phyloP scores from a whole-genome alignment of 2,888 invertebrate genomes.

The Taphrorychus bicolor region DNA sequence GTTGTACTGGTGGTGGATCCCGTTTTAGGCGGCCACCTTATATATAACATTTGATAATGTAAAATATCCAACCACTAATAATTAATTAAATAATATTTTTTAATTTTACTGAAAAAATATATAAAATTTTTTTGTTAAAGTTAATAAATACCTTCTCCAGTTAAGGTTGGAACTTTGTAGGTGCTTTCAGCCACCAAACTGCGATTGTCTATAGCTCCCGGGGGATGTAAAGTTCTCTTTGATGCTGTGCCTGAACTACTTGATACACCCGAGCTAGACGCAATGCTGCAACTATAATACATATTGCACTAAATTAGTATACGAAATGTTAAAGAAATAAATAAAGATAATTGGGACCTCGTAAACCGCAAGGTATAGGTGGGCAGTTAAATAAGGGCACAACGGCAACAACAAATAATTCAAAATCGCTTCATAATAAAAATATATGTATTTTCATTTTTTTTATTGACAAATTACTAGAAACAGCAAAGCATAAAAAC shows the following conservation, averaged over 20 bases:
- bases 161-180: slow-evolving; percentile 74
- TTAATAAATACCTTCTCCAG: slow-evolving; percentile 76
- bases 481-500: too few species aligned
- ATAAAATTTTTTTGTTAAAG: too few species aligned
- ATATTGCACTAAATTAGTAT: not conserved
- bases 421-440: too few species aligned
- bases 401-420: too few species aligned
- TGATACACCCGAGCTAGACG: slow-evolving; percentile 71
- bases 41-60: not conserved
- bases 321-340: not conserved
- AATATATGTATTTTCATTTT: too few species aligned
- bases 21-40: slow-evolving; percentile 73
- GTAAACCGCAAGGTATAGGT: too few species aligned
- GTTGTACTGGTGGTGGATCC: slow-evolving; percentile 76
- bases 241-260: slow-evolving; percentile 63
- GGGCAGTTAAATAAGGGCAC: too few species aligned
- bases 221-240: slow-evolving; percentile 58
- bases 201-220: slow-evolving; percentile 81
- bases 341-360: slow-evolving; percentile 12
- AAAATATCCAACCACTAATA: too few species aligned
- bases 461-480: too few species aligned
- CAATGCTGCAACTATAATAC: slow-evolving; percentile 59
- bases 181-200: slow-evolving; percentile 70
- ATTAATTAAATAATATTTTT: too few species aligned
- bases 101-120: too few species aligned